These are phyloP conservation scores for Zosterops lateralis DNA, from an alignment of 2,113 vertebrate species.

Conservation along the genomic window DNA sequence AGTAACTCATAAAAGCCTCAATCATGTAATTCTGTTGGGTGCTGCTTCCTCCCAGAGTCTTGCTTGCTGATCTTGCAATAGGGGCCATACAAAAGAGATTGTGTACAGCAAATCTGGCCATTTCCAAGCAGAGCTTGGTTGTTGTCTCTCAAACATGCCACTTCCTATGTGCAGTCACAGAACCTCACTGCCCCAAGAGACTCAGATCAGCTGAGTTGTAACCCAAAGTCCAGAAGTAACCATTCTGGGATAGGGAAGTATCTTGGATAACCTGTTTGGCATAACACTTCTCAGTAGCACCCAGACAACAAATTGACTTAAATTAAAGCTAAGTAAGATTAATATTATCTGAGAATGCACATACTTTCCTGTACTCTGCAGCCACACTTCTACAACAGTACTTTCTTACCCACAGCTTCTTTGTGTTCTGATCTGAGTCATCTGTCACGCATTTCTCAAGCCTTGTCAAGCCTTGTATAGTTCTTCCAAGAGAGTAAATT, in stretches of 20 bases:
- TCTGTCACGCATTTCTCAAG: neutral
- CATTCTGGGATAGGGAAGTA: neutral
- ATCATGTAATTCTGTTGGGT: neutral
- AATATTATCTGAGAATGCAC: neutral
- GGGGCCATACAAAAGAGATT: neutral
- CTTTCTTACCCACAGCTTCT: neutral
- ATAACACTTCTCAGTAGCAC: neutral
- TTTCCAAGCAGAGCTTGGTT: neutral
- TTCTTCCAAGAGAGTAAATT: neutral
- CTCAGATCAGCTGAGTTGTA: neutral
- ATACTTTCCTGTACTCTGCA: neutral
- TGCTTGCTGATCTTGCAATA: neutral
- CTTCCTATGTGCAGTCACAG: fast-evolving
- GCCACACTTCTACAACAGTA: neutral
- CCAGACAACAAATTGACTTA: neutral
- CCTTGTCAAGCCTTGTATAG: neutral
- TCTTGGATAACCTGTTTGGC: neutral
- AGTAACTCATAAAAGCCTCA: constrained; percentile 15
- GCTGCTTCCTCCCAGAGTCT: neutral
- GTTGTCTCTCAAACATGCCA: neutral
- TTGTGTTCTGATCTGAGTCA: neutral
- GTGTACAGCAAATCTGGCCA: neutral
- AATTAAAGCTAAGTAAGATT: neutral
- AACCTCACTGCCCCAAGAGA: neutral
- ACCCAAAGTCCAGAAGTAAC: neutral